Evolutionary conservation across 1,140 invertebrate species (phyloP).

Genomic region (Anastatus disparis): DNA sequence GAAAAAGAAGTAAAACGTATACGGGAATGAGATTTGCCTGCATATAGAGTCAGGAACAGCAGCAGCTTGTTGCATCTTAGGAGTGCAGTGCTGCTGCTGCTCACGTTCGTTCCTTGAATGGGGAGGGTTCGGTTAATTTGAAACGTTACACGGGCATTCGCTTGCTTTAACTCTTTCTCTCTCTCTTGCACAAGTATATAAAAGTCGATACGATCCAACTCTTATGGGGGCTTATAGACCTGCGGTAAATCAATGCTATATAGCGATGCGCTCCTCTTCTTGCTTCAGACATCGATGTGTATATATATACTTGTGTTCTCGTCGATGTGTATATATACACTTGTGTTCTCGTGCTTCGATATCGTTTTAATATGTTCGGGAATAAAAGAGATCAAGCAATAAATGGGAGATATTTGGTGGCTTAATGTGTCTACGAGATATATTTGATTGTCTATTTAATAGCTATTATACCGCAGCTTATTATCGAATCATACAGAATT

Average conservation of each 20-base stretch:
- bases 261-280: no score
- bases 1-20: constrained; percentile 35
- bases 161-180: no score
- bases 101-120: constrained; percentile 53
- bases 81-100: constrained; percentile 43
- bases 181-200: constrained; percentile 37
- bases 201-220: constrained; percentile 45
- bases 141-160: constrained; percentile 55
- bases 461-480: no score
- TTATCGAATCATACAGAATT: no score
- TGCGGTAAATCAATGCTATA: constrained; percentile 46
- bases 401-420: background rate
- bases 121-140: constrained; percentile 53
- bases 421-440: no score
- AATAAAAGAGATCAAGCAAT: constrained; percentile 3
- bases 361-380: no score
- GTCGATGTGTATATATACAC: no score
- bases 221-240: constrained; percentile 40
- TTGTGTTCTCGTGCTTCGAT: no score
- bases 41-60: background rate
- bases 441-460: no score
- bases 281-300: no score
- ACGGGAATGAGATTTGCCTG: constrained; percentile 31
- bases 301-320: no score
- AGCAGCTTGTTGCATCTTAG: constrained; percentile 44